These are phyloP conservation scores for Cheracebus regulus DNA, from an alignment of 2,797 vertebrate species.

Conservation along the genomic window DNA sequence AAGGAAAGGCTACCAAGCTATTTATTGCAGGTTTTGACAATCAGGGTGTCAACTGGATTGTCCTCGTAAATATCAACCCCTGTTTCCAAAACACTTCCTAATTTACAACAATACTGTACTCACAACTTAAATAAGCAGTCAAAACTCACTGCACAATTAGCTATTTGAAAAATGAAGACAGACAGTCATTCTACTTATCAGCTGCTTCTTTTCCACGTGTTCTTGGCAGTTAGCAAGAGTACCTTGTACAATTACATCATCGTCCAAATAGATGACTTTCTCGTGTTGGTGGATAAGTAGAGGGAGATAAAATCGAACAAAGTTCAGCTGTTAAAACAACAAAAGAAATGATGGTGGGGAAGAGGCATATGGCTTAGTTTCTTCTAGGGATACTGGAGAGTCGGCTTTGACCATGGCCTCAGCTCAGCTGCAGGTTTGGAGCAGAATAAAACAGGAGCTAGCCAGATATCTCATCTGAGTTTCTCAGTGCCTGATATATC, in stretches of 20 bases:
- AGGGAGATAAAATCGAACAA: slow-evolving; percentile 96
- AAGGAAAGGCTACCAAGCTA: background rate
- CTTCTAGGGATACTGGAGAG: background rate
- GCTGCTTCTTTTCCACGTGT: background rate
- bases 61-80: background rate
- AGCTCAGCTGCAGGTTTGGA: background rate
- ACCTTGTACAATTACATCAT: slow-evolving; percentile 98
- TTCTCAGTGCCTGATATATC: background rate
- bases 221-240: slow-evolving; percentile 49
- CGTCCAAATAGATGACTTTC: slow-evolving; percentile 95
- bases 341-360: background rate
- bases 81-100: background rate
- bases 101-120: background rate
- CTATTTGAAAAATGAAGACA: background rate
- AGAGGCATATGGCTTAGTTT: background rate
- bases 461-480: background rate
- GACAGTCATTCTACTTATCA: background rate
- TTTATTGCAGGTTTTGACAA: background rate
- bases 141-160: background rate
- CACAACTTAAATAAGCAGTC: background rate
- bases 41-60: background rate
- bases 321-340: slow-evolving; percentile 91
- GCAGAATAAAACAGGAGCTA: background rate
- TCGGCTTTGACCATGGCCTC: background rate
- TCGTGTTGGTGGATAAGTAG: slow-evolving; percentile 91